Conservation (phyloP, 2,797 vertebrate species). For the Denticeps clupeoides region DNA sequence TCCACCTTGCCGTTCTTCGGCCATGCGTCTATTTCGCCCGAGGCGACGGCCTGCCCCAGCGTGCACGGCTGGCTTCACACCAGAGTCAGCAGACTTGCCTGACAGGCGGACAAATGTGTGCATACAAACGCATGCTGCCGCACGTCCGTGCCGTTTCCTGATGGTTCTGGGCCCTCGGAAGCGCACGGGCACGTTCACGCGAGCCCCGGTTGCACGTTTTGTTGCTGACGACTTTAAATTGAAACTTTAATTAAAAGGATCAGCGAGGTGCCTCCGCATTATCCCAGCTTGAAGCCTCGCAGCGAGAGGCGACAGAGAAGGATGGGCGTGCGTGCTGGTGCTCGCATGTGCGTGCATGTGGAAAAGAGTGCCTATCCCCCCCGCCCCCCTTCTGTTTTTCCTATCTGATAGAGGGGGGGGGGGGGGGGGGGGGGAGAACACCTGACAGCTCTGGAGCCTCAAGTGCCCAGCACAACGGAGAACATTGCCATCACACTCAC, state of each 20-base stretch:
- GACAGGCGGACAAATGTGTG: constrained; percentile 12
- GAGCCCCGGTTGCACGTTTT: too few species aligned
- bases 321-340: constrained; percentile 4
- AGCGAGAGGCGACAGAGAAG: constrained; percentile 4
- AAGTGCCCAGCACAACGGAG: neutral
- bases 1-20: too few species aligned
- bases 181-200: too few species aligned
- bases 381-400: too few species aligned
- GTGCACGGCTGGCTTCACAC: constrained; percentile 19
- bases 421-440: too few species aligned
- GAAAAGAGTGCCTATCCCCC: too few species aligned
- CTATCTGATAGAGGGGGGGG: too few species aligned
- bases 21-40: neutral
- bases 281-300: constrained; percentile 25
- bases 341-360: constrained; percentile 10
- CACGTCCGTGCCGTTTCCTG: neutral
- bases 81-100: constrained; percentile 19
- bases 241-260: constrained; percentile 48
- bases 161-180: too few species aligned
- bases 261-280: constrained; percentile 31
- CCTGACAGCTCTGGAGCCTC: too few species aligned
- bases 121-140: neutral
- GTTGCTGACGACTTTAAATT: constrained; percentile 33
- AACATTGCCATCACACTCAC: constrained; percentile 16
- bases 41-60: neutral